A percentile compares a stretch with the other conserved stretches of the same genome.
Conservation (phyloP, 64 coral and sea anemone species). For the Exaiptasia diaphana region DNA sequence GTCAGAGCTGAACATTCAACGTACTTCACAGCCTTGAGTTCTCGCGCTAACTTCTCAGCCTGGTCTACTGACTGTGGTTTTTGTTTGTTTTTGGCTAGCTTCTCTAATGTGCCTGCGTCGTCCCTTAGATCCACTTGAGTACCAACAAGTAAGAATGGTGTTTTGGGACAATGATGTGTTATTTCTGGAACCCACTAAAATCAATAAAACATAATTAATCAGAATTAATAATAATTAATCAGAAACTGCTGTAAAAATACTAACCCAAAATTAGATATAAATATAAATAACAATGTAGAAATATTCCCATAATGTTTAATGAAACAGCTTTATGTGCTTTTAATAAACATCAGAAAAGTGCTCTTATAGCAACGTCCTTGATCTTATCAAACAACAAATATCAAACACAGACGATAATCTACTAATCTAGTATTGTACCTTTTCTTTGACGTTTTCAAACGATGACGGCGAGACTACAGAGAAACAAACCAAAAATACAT, state of each 20-base stretch:
- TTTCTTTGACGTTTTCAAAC: conserved; percentile 99
- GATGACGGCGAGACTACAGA: conserved; percentile 95
- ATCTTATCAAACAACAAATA: background rate
- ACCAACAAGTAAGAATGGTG: conserved; percentile 94
- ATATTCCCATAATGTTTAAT: no score
- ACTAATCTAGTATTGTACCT: conserved; percentile 68
- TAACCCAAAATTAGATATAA: background rate
- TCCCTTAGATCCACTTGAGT: conserved; percentile 97
- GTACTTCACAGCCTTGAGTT: conserved; percentile 94
- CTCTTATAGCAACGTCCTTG: no score
- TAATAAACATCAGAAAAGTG: no score
- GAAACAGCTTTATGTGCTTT: no score
- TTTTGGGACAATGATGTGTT: conserved; percentile 97
- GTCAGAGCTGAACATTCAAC: conserved; percentile 94
- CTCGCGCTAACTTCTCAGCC: conserved; percentile 82
- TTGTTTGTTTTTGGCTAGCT: conserved; percentile 94
- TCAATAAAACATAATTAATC: background rate
- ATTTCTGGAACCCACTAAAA: conserved; percentile 99
- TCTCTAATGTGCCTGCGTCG: conserved; percentile 91
- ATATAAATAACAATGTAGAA: no score
- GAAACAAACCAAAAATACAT: conserved; percentile 96
- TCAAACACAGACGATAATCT: background rate
- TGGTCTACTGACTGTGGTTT: conserved; percentile 78
- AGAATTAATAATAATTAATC: background rate
- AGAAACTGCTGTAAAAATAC: background rate